Evolutionary conservation across 2,888 invertebrate species (phyloP), one percentile per base, ranked within the genome.

Genomic region (Orthonevra nobilis): DNA sequence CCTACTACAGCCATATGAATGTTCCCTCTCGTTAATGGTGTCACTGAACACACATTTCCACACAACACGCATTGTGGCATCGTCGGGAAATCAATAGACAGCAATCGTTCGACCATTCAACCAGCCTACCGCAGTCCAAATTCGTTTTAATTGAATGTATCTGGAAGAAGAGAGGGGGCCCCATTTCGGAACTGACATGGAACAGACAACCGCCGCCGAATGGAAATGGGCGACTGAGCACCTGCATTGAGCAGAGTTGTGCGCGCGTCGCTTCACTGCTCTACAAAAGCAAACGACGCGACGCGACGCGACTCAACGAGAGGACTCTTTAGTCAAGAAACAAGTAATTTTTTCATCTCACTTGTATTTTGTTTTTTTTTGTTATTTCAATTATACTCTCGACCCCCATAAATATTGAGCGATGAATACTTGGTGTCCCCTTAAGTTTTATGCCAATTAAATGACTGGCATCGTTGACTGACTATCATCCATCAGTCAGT

Each of bases 371-470:
- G 3, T 50, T 34, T 19, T 19, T 14, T 17, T 30, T 50, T 52
- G 50, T 64, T 50, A 52, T 79, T 79, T 73, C 73, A 73, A 79
- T 79, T 79, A 68, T 54, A 3, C n/a, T n/a, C 61, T 66, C 73
- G 66, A 73, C 73, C 79, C 66, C 73, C 66, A 73, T 73, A 79
- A 61, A 77, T 77, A 72, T 72, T 52, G 72, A 77, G 32, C 72
- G 72, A 72, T 77, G 77, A 70, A 63, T 77, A 63, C 63, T 75
- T 77, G 77, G 77, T 77, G 79, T 79, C 79, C 61, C 70, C 66
- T 73, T 79, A 79, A 79, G n/a, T n/a, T 79, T 73, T 79, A 79
- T 73, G 48, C 73, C 79, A 79, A 79, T 79, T 79, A 73, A 73
- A 73, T 79, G 60, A 73, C 72, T 60, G 61, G 36, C 66, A 73